A percentile compares a stretch with the other conserved stretches of the same genome.
These are phyloP conservation scores for Phalera bucephala DNA, from an alignment of 2,888 invertebrate genomes.

Conservation along the genomic window DNA sequence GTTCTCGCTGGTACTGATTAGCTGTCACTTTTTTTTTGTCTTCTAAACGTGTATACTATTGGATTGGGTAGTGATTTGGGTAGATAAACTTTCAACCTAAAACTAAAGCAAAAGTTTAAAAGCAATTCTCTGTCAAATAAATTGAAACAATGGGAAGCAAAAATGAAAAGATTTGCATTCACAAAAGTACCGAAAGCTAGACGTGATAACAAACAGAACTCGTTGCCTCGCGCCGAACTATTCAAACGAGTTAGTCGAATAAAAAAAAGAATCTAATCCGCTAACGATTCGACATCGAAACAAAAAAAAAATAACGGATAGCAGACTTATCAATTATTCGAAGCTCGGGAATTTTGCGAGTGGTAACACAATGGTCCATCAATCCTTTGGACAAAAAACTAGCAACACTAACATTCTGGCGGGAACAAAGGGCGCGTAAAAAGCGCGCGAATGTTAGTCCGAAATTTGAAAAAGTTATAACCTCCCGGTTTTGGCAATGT, in stretches of 20 bases:
- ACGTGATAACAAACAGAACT: constrained; percentile 33
- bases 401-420: constrained; percentile 59
- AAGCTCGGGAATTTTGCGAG: constrained; percentile 57
- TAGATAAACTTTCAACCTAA: too few species aligned
- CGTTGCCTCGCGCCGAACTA: constrained; percentile 25
- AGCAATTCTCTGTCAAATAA: too few species aligned
- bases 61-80: too few species aligned
- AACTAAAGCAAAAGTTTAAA: too few species aligned
- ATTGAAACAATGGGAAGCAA: background rate
- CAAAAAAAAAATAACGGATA: constrained; percentile 39
- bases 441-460: constrained; percentile 32
- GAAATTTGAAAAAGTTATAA: background rate
- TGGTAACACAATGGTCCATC: constrained; percentile 76
- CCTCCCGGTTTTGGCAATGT: background rate
- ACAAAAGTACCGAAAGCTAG: constrained; percentile 33
- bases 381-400: constrained; percentile 64
- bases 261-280: constrained; percentile 56
- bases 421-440: constrained; percentile 51
- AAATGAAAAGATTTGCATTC: constrained; percentile 14
- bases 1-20: too few species aligned
- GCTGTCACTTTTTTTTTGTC: too few species aligned
- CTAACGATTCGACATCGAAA: constrained; percentile 53
- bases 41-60: too few species aligned
- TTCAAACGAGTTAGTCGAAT: constrained; percentile 29
- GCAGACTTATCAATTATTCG: constrained; percentile 71